phyloP scores from a whole-genome alignment of 2,797 vertebrate genomes.

The Muscicapa comitata region DNA sequence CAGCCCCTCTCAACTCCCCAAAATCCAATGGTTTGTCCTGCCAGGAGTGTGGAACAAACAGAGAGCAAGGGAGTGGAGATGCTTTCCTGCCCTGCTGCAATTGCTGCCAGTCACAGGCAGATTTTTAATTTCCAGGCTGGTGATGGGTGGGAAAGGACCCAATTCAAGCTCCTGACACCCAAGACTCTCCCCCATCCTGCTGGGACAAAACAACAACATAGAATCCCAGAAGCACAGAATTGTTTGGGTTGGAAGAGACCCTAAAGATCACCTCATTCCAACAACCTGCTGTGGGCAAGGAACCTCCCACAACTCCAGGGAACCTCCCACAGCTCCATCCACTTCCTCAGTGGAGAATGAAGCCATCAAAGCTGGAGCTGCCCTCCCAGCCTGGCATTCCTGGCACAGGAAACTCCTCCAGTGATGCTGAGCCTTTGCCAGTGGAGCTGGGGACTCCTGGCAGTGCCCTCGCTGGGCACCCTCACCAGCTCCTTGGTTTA shows the following conservation, averaged over 20 bases:
- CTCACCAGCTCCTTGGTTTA: background rate
- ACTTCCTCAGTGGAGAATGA: background rate
- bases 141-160: background rate
- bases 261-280: accelerated
- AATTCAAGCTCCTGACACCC: background rate
- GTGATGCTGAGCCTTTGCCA: background rate
- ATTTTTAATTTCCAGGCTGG: background rate
- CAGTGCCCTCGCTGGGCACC: background rate
- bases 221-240: background rate
- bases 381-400: background rate
- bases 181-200: background rate
- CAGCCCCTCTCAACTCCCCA: background rate
- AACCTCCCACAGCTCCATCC: background rate
- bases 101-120: background rate
- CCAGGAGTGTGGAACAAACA: background rate
- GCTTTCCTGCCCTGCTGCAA: background rate
- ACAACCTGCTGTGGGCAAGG: background rate
- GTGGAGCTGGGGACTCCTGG: background rate
- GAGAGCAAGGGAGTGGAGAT: background rate
- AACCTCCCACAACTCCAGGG: background rate
- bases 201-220: background rate
- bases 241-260: background rate
- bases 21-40: background rate
- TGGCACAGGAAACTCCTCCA: background rate
- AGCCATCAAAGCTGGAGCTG: background rate